Percentiles rank a stretch among this genome's conserved stretches.
Evolutionary conservation across 2,797 vertebrate genomes (phyloP).

Genomic region (Chloroceryle inda): DNA sequence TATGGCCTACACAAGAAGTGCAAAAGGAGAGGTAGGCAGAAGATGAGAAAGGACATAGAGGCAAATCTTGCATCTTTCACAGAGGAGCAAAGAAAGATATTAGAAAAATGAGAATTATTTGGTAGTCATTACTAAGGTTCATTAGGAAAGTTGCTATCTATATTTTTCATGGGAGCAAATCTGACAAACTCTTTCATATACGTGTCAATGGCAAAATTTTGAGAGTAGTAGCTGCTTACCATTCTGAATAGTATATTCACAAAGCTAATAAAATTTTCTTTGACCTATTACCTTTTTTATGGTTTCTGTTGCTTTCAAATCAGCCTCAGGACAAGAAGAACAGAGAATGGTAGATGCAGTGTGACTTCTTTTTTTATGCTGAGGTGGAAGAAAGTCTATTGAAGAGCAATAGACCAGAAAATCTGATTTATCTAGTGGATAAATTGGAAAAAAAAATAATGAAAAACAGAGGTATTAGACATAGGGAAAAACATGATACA

Average conservation of each 20-base stretch:
- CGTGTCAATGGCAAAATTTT: neutral
- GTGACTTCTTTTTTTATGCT: neutral
- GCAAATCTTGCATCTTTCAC: neutral
- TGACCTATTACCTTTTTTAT: neutral
- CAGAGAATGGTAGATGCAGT: neutral
- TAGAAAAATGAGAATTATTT: neutral
- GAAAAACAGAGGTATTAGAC: neutral
- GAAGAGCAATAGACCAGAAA: neutral
- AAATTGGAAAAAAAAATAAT: neutral
- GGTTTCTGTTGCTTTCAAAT: neutral
- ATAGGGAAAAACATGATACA: neutral
- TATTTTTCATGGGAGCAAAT: neutral
- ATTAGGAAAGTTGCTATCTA: neutral
- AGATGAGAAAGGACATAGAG: neutral
- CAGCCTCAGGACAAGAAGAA: neutral
- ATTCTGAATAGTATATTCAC: neutral
- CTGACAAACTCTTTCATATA: neutral
- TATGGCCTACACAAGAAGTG: neutral
- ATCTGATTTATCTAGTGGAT: neutral
- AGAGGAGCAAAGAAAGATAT: neutral
- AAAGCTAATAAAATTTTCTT: neutral
- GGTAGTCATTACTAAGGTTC: accelerated
- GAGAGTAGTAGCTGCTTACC: neutral
- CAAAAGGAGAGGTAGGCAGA: neutral
- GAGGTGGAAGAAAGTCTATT: neutral